Evolutionary conservation across 1,140 invertebrate species (phyloP).

Genomic region (Hycleus cichorii): DNA sequence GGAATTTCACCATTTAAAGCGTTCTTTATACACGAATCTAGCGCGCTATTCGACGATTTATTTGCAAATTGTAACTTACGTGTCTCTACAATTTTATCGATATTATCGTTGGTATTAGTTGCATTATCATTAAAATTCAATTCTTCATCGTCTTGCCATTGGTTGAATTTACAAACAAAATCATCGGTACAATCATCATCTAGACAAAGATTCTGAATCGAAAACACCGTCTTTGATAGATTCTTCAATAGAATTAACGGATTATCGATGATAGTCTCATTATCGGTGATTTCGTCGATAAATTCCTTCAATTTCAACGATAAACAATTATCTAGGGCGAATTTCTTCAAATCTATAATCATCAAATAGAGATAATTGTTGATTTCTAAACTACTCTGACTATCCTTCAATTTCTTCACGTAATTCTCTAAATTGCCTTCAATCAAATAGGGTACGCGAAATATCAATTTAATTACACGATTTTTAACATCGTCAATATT

Average conservation of each 20-base stretch:
- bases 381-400: conserved; percentile 1
- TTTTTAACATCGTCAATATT: conserved; percentile 8
- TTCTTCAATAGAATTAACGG: neutral
- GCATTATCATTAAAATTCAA: too few relatives aligned
- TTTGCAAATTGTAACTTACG: neutral
- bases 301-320: neutral
- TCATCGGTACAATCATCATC: too few relatives aligned
- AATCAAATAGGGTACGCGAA: conserved; percentile 6
- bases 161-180: too few relatives aligned
- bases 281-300: neutral
- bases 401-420: conserved; percentile 5
- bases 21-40: neutral
- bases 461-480: conserved; percentile 2
- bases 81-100: neutral
- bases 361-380: conserved; percentile 5
- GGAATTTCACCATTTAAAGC: conserved; percentile 18
- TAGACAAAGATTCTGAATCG: neutral
- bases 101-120: too few relatives aligned
- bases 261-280: neutral
- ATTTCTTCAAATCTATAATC: conserved; percentile 7
- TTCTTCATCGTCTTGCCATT: too few relatives aligned
- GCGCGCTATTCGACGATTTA: too few relatives aligned
- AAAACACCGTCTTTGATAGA: conserved; percentile 1
- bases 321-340: neutral
- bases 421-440: conserved; percentile 2